Conservation (phyloP, 2,113 vertebrate species). For the Macaca fascicularis region T2T-MFA8v1.1 NC_088387.1:85533501-85534000, state of each 20-base stretch:
- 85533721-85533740: not conserved
- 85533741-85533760: not conserved
- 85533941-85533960: not conserved
- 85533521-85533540: not conserved
- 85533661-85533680: not conserved
- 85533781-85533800: not conserved
- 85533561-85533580: not conserved
- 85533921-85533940: not conserved
- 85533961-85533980: not conserved
- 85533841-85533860: not conserved
- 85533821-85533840: not conserved
- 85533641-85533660: not conserved
- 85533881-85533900: not conserved
- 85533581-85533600: not conserved
- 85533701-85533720: not conserved
- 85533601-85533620: rapidly evolving
- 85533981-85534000: not conserved
- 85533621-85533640: not conserved
- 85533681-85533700: not conserved
- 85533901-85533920: not conserved
- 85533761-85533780: not conserved
- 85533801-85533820: not conserved
- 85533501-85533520: not conserved
- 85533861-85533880: constrained; percentile 15
- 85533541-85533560: not conserved